Conservation (phyloP, 2,113 vertebrate genomes). For the Mus musculus region DNA sequence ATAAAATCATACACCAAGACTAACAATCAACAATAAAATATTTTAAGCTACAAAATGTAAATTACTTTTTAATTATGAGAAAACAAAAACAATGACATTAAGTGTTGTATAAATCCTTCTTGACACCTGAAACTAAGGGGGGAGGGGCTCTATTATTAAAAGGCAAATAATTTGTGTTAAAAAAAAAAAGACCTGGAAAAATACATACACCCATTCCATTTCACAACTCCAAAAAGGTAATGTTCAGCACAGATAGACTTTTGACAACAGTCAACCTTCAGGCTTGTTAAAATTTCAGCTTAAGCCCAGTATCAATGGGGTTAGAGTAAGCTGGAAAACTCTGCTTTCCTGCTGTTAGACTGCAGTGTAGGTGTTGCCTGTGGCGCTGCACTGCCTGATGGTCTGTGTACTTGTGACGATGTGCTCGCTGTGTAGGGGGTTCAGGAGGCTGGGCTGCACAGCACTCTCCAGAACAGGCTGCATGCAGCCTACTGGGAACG, state of each 20-base stretch:
- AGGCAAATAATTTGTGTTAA: constrained; percentile 83
- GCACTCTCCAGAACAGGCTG: constrained; percentile 88
- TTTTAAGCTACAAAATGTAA: constrained; percentile 88
- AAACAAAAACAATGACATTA: constrained; percentile 87
- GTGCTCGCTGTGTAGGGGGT: constrained; percentile 90
- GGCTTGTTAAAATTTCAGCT: constrained; percentile 82
- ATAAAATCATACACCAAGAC: constrained; percentile 87
- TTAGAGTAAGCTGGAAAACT: constrained; percentile 80
- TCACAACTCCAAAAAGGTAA: constrained; percentile 87
- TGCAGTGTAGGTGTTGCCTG: constrained; percentile 91
- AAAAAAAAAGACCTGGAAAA: constrained; percentile 85
- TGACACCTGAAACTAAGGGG: constrained; percentile 86
- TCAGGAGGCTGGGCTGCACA: constrained; percentile 89
- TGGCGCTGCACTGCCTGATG: constrained; percentile 90
- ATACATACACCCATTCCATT: constrained; percentile 88
- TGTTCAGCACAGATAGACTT: constrained; percentile 87
- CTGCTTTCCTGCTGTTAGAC: constrained; percentile 85
- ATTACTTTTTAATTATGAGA: constrained; percentile 87
- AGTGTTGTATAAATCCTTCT: constrained; percentile 88
- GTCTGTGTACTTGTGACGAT: constrained; percentile 89
- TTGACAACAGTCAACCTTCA: constrained; percentile 87
- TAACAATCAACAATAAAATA: constrained; percentile 90
- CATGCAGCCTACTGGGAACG: constrained; percentile 89
- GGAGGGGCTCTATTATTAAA: constrained; percentile 76
- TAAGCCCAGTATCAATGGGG: constrained; percentile 84